Evolutionary conservation across 2,797 vertebrate species (phyloP).

Genomic region (Hylomyscus alleni): DNA sequence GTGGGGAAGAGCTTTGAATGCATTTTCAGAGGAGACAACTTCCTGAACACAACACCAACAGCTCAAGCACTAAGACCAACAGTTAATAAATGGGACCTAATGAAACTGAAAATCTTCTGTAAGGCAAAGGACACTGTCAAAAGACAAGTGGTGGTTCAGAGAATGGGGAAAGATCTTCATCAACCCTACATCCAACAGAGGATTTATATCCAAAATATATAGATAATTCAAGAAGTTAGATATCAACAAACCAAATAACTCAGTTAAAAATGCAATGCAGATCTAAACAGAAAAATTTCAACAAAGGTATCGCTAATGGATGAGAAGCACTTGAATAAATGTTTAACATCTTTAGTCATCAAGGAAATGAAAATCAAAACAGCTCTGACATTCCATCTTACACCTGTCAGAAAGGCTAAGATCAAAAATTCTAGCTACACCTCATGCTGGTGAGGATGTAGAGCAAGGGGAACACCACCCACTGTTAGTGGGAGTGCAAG

Average conservation of each 20-base stretch:
- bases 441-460: background rate
- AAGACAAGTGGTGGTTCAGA: background rate
- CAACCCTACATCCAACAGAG: background rate
- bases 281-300: background rate
- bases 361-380: background rate
- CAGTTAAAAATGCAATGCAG: background rate
- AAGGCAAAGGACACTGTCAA: background rate
- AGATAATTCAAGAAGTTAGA: background rate
- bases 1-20: background rate
- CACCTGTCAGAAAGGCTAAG: background rate
- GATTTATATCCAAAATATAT: background rate
- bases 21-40: background rate
- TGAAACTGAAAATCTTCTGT: background rate
- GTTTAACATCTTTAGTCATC: background rate
- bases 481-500: background rate
- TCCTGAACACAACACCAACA: background rate
- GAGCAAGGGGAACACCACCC: background rate
- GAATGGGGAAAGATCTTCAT: background rate
- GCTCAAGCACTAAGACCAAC: background rate
- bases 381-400: background rate
- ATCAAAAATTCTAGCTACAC: background rate
- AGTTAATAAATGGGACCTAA: background rate
- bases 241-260: background rate
- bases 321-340: background rate
- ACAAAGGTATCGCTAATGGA: background rate